phyloP scores from a whole-genome alignment of 2,888 invertebrate genomes.

The Drosophila antonietae region DNA sequence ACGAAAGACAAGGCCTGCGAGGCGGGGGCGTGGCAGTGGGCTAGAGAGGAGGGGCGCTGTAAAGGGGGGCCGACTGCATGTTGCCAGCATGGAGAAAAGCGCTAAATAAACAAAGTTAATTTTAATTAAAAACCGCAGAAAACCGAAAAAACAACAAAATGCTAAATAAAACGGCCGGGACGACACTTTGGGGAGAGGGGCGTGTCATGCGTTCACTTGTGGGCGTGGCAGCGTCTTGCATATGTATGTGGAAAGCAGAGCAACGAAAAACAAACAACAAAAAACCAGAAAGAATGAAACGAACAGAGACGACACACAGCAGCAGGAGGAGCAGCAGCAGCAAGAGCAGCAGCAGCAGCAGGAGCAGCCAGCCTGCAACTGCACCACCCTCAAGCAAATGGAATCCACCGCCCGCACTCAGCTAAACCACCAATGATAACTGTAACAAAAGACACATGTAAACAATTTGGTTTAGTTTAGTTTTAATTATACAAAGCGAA shows the following conservation, averaged over 20 bases:
- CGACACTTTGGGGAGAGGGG: slow-evolving; percentile 20
- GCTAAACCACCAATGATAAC: slow-evolving; percentile 73
- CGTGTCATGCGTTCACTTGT: slow-evolving; percentile 26
- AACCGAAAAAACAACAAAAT: slow-evolving; percentile 69
- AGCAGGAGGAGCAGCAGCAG: not conserved
- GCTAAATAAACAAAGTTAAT: slow-evolving; percentile 80
- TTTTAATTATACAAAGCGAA: slow-evolving; percentile 78
- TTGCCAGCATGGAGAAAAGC: slow-evolving; percentile 65
- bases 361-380: not conserved
- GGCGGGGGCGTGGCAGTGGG: not conserved
- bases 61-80: not conserved
- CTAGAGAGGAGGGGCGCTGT: not conserved
- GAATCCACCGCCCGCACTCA: slow-evolving; percentile 13
- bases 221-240: slow-evolving; percentile 62
- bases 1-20: slow-evolving; percentile 29
- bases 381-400: not conserved
- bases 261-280: slow-evolving; percentile 32
- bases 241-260: slow-evolving; percentile 54
- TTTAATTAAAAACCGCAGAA: slow-evolving; percentile 80
- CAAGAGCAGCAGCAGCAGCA: not conserved
- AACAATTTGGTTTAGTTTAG: slow-evolving; percentile 70
- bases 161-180: slow-evolving; percentile 68
- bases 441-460: slow-evolving; percentile 76
- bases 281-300: slow-evolving; percentile 22
- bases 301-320: slow-evolving; percentile 1